Evolutionary conservation across 2,888 invertebrate species (phyloP), one percentile per base, ranked within the genome.

Genomic region (Lithodes maja): DNA sequence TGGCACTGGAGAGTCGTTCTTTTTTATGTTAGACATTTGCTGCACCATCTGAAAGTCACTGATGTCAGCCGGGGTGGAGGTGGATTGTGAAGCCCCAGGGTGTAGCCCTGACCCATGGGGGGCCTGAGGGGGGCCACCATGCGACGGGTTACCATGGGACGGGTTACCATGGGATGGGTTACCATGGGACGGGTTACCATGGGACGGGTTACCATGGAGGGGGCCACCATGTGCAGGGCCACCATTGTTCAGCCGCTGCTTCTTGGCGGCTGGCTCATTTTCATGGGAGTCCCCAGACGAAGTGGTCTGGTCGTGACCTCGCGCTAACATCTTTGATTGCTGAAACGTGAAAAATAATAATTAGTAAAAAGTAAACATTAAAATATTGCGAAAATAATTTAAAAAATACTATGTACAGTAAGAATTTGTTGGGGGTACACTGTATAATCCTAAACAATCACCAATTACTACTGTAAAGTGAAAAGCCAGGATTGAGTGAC

Each of bases 241-340:
- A 71, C 90, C 90, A 87, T 90, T 90, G 52, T 86, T 88, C 74
- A 88, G 79, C 33, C 90, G 82, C 69, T 90, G 91, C 80, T 91
- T 91, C 81, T 91, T 91, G 54, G 90, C 82, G n/a, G 91, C 90
- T n/a, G 90, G 90, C 61, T 91, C 91, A 85, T 78, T 90, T 68
- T 90, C 87, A 74, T 90, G 88, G 79, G 84, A 75, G 75, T 90
- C 90, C 7, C 88, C 90, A 81, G 90, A 90, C 33, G 88, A 90
- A 0, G 90, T 83, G 9, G 91, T 86, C 71, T 90, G 89, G 83
- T 91, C 91, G 68, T 91, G 91, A 71, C 89, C 89, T 49, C 91
- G 84, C n/a, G 91, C 89, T 9, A 91, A 79, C 89, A 91, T 89
- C 85, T 91, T 91, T 53, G 88, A 89, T 83, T 91, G 91, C 91